Evolutionary conservation across 2,797 vertebrate species (phyloP).

Genomic region (Sebastes diploproa): DNA sequence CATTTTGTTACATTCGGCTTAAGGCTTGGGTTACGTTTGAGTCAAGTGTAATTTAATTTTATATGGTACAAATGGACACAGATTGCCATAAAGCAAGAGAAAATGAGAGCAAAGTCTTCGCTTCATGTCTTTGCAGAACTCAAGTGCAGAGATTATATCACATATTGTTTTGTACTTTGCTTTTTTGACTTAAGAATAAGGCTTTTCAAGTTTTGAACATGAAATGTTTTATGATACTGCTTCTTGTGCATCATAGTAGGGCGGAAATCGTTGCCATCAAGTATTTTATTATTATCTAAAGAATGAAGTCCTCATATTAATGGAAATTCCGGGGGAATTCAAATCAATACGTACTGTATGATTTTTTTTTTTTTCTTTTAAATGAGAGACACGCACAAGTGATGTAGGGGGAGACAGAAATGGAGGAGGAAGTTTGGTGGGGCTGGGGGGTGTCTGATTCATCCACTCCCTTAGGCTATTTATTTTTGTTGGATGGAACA

Average conservation of each 20-base stretch:
- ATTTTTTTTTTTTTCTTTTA: neutral
- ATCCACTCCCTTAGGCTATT: constrained; percentile 62
- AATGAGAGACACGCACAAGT: neutral
- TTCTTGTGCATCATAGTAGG: too few relatives aligned
- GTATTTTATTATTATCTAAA: too few relatives aligned
- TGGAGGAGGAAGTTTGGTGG: neutral
- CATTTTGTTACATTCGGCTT: too few relatives aligned
- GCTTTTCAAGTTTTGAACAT: too few relatives aligned
- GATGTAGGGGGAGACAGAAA: neutral
- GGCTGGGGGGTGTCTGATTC: constrained; percentile 56
- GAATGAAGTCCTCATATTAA: neutral
- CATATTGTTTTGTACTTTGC: neutral
- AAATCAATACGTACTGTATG: neutral
- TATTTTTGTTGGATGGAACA: constrained; percentile 64
- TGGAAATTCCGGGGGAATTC: neutral
- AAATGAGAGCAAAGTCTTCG: too few relatives aligned
- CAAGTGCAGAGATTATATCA: neutral
- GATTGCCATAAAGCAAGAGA: too few relatives aligned
- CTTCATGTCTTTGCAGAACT: too few relatives aligned
- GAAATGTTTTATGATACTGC: too few relatives aligned
- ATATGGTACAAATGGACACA: too few relatives aligned
- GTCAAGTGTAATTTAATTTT: too few relatives aligned
- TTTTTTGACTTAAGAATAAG: neutral
- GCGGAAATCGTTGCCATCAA: too few relatives aligned
- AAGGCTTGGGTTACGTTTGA: too few relatives aligned